Base-by-base conservation (phyloP, 2,113 vertebrate genomes). In the Mionectes macconnelli region DNA sequence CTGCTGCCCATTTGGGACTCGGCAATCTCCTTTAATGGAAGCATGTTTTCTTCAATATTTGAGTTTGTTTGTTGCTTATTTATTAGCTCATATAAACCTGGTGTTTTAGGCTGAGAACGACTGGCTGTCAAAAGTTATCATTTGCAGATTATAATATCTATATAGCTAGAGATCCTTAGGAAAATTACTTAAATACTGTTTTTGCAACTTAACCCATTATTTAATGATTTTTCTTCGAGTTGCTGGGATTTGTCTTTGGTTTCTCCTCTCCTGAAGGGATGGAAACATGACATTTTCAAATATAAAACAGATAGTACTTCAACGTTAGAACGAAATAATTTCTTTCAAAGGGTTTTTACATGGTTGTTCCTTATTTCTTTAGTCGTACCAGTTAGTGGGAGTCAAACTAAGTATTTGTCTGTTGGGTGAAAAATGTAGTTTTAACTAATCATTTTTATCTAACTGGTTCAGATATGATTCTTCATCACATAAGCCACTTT, bases 11-110 rank as follows among this genome's bases (percentile, higher is more conserved):
- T 93, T 91, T 93, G 87, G 92, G 92, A 96, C 95, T 97, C 95
- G 0, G 91, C 96, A 97, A 96, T 97, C 95, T 96, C 97, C 97
- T 98, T 97, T 98, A 98, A 98, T 97, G 97, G 97, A 97, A 97
- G 93, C 96, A 35, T 93, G 95, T 96, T 97, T 97, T 96, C 94
- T 69, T 89, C 95, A 96, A 96, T 97, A 96, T 96, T 89, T 60
- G 73, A 91, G 69, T 95, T 95, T 96, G 92, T 97, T 97, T 97
- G 78, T 97, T 97, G 39, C 79, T 97, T 95, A 91, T 96, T 88
- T 84, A 88, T 93, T 87, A 96, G 94, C 62, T 95, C 87, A 22
- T 60, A 80, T 68, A 56, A 94, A 90, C 47, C 30, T 0, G 1
- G 40, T 82, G 40, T 75, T 93, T 90, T 69, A 89, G 70, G 25